Evolutionary conservation across 53 echinoderm and acorn worm genomes (phyloP).

Genomic region (Holothuria leucospilota): DNA sequence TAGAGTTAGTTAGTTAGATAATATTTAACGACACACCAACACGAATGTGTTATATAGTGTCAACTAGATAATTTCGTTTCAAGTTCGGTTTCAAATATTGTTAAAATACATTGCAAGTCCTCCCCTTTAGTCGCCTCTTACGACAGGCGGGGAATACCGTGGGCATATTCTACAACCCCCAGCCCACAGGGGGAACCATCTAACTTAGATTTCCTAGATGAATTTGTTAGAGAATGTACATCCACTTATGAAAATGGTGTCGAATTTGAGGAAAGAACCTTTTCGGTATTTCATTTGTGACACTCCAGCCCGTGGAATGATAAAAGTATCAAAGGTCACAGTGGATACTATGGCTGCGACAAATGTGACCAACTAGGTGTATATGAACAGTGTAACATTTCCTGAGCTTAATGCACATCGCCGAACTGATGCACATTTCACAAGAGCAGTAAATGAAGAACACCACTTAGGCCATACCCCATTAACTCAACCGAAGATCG

Average conservation of each 20-base stretch:
- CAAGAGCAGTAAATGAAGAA: conserved; percentile 32
- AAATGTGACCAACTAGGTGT: conserved; percentile 62
- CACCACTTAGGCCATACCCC: conserved; percentile 60
- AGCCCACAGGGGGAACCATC: no score
- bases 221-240: background rate
- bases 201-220: background rate
- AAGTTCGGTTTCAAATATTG: no score
- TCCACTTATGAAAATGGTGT: background rate
- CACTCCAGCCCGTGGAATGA: conserved; percentile 65
- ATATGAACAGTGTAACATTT: conserved; percentile 62
- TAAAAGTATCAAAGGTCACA: conserved; percentile 65
- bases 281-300: conserved; percentile 54
- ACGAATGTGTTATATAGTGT: no score
- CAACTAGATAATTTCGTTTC: no score
- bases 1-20: no score
- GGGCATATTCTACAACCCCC: no score
- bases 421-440: conserved; percentile 59
- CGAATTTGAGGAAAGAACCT: background rate
- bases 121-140: no score
- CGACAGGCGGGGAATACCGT: no score
- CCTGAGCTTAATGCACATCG: conserved; percentile 52
- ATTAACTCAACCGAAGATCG: conserved; percentile 44
- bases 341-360: conserved; percentile 67
- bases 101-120: no score
- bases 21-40: no score